Base-by-base conservation (phyloP, 2,888 invertebrate species). In the Xylota segnis region DNA sequence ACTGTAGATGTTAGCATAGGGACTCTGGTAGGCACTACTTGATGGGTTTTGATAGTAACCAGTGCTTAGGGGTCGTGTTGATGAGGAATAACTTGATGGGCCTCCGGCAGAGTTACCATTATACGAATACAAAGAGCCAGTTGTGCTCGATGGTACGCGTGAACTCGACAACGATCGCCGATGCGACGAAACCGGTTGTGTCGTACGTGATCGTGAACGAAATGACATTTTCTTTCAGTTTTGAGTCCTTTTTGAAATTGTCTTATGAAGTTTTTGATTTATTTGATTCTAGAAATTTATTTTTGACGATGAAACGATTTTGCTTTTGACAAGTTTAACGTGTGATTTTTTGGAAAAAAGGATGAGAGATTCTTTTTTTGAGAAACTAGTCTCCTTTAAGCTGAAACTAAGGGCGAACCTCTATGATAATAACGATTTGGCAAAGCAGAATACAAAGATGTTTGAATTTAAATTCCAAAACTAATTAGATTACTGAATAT, bases 161-260 rank as follows among this genome's bases (percentile, higher is more conserved):
- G 94, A 93, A 74, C 93, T 94, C 91, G 91, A 94, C 78, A 90
- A 92, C 90, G 90, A 94, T 91, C 88, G 94, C 90, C 92, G 90
- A 58, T 89, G 94, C 89, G 90, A 92, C 91, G n/a, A 92, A 89
- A 79, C 92, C 90, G 93, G 92, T 84, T 88, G 89, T 83, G 88
- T 89, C n/a, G 89, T 91, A 90, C 89, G 92, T 88, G 92, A 87
- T 83, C 92, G 91, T 86, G 92, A 92, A 68, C 92, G 92, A 89
- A 92, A 92, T 70, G 92, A 92, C 92, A 92, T 92, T 70, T 72
- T 88, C 54, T 43, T 40, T 52, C 9, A 14, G 9, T 37, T 37
- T 37, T 23, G 23, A 23, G 23, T 23, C 23, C 23, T 23, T 23
- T 23, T n/a, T n/a, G 6, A 9, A 2, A 34, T 9, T 37, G 9